Percentiles rank a stretch among this genome's conserved stretches.
These are phyloP conservation scores for Lasioglossum pauxillum DNA, from an alignment of 2,888 invertebrate genomes.

Conservation along the genomic window DNA sequence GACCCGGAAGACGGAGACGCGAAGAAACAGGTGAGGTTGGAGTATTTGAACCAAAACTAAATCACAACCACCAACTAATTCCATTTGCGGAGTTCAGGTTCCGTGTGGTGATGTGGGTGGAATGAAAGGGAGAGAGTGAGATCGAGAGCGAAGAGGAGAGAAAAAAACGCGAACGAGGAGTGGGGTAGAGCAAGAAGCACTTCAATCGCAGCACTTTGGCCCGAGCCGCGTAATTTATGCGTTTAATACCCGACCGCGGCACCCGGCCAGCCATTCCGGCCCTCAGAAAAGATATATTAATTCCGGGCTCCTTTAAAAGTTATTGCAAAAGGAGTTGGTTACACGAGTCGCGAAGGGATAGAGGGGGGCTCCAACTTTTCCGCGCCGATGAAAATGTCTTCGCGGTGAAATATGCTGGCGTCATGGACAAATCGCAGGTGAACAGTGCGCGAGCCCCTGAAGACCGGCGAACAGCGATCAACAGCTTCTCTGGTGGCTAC, in stretches of 20 bases:
- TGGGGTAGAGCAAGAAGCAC: constrained; percentile 61
- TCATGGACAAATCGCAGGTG: constrained; percentile 65
- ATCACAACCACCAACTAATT: constrained; percentile 78
- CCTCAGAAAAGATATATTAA: constrained; percentile 70
- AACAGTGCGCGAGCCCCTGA: constrained; percentile 36
- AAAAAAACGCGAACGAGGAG: constrained; percentile 26
- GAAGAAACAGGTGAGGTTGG: background rate
- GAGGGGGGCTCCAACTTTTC: constrained; percentile 64
- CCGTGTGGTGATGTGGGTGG: background rate
- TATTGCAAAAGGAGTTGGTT: constrained; percentile 74
- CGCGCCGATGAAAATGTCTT: constrained; percentile 76
- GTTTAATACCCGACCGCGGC: constrained; percentile 74
- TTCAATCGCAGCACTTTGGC: constrained; percentile 74
- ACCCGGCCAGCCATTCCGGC: constrained; percentile 50
- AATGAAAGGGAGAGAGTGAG: background rate
- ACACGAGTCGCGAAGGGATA: background rate
- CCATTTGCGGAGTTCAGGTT: constrained; percentile 66
- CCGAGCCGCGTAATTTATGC: constrained; percentile 77
- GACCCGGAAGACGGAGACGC: background rate
- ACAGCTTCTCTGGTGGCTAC: background rate
- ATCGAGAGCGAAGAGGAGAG: background rate
- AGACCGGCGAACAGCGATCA: constrained; percentile 8
- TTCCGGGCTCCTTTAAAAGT: constrained; percentile 74
- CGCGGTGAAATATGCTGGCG: constrained; percentile 74
- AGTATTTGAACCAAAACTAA: constrained; percentile 71